Percentiles rank a stretch among this genome's conserved stretches.
Conservation (phyloP, 1,140 invertebrate genomes). For the Orius laevigatus region DNA sequence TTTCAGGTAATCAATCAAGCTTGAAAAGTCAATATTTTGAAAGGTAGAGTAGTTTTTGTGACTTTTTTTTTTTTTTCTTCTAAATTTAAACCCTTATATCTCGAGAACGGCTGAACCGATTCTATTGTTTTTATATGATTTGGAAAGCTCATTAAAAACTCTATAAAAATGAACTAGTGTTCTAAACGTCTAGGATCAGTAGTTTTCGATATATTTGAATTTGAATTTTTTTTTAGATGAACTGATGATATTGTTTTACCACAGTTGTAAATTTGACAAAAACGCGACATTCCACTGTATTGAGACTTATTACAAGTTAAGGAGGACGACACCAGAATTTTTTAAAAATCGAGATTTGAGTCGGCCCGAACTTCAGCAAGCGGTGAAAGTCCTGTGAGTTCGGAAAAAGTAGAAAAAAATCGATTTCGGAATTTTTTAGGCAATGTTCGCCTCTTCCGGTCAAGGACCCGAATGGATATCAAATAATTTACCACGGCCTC, state of each 20-base stretch:
- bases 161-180: background rate
- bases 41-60: background rate
- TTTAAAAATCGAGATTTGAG: conserved; percentile 37
- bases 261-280: conserved; percentile 42
- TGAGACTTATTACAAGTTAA: conserved; percentile 42
- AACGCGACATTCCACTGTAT: conserved; percentile 43
- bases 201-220: background rate
- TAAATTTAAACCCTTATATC: background rate
- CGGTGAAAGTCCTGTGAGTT: conserved; percentile 33
- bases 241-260: conserved; percentile 41
- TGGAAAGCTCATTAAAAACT: background rate
- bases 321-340: conserved; percentile 41
- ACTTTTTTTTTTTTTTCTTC: background rate
- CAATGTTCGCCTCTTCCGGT: conserved; percentile 27
- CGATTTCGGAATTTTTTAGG: conserved; percentile 13
- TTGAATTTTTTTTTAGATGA: conserved; percentile 27
- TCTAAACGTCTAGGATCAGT: background rate
- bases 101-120: too few species aligned
- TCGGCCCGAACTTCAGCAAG: conserved; percentile 27
- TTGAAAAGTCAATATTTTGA: background rate
- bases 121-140: background rate
- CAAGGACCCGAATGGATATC: conserved; percentile 38
- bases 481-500: conserved; percentile 36
- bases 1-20: conserved; percentile 16
- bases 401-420: background rate